Percentiles rank a stretch among this genome's conserved stretches.
Evolutionary conservation across 2,888 invertebrate genomes (phyloP).

Genomic region (Sepioteuthis lessoniana): DNA sequence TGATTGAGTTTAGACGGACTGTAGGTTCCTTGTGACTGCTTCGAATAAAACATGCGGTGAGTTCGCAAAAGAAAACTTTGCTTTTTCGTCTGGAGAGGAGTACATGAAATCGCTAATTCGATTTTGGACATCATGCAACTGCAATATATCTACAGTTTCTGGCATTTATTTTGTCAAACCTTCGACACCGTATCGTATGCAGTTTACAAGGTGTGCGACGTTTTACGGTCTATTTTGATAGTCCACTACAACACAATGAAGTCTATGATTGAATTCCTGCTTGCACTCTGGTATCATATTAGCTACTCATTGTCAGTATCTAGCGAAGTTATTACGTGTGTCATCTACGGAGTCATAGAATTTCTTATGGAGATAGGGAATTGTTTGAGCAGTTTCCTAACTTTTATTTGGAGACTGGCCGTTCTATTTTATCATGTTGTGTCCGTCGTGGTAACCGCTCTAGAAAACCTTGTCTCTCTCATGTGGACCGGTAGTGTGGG

Average conservation of each 20-base stretch:
- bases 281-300: not conserved
- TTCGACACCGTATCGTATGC: not conserved
- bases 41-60: not conserved
- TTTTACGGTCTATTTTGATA: not conserved
- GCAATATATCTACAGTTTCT: conserved; percentile 15
- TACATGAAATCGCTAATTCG: not conserved
- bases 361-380: conserved; percentile 53
- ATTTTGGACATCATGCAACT: conserved; percentile 16
- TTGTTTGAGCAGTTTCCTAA: conserved; percentile 51
- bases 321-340: not conserved
- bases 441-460: conserved; percentile 51
- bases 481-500: conserved; percentile 53
- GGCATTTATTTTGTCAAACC: not conserved
- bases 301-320: not conserved
- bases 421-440: conserved; percentile 53
- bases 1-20: not conserved
- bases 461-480: conserved; percentile 52
- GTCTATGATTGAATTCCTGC: not conserved
- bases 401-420: conserved; percentile 53
- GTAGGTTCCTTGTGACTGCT: not conserved
- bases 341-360: conserved; percentile 50
- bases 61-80: not conserved
- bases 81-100: not conserved
- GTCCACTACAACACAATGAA: not conserved
- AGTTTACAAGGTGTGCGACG: not conserved